Conservation (phyloP, 2,888 invertebrate genomes). For the Poecilobothrus nobilitatus region DNA sequence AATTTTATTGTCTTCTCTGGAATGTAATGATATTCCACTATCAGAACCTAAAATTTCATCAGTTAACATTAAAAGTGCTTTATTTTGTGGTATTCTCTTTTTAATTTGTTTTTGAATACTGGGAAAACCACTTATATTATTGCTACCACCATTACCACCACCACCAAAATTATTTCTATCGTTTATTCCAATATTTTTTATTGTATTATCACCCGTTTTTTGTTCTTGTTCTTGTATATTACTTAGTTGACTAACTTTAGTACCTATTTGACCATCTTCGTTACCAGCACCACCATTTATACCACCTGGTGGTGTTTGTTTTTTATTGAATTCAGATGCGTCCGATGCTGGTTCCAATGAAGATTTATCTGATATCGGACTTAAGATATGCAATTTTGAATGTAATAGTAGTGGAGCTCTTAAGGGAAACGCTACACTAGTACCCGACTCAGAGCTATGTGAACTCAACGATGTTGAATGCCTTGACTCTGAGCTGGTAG, state of each 20-base stretch:
- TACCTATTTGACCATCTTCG: conserved; percentile 10
- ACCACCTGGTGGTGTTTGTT: conserved; percentile 58
- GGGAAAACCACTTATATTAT: conserved; percentile 12
- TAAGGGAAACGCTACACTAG: conserved; percentile 52
- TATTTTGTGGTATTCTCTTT: conserved; percentile 65
- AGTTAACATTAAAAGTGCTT: conserved; percentile 49
- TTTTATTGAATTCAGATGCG: conserved; percentile 71
- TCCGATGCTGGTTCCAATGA: conserved; percentile 79
- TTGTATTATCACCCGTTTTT: conserved; percentile 41
- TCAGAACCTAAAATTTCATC: conserved; percentile 78
- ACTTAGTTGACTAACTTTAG: conserved; percentile 23
- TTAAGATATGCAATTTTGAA: conserved; percentile 73
- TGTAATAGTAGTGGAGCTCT: conserved; percentile 66
- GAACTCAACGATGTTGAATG: conserved; percentile 78
- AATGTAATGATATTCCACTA: conserved; percentile 80
- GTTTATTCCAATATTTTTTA: conserved; percentile 30
- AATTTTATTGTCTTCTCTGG: conserved; percentile 68
- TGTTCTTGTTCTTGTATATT: conserved; percentile 23
- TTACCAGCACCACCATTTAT: conserved; percentile 11
- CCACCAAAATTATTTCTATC: background rate
- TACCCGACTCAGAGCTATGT: conserved; percentile 69
- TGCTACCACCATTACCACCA: background rate
- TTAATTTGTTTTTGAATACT: conserved; percentile 34
- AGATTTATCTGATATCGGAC: conserved; percentile 83
- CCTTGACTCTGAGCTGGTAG: conserved; percentile 74